phyloP scores from a whole-genome alignment of 1,140 invertebrate species.

The Lepidostoma basale region DNA sequence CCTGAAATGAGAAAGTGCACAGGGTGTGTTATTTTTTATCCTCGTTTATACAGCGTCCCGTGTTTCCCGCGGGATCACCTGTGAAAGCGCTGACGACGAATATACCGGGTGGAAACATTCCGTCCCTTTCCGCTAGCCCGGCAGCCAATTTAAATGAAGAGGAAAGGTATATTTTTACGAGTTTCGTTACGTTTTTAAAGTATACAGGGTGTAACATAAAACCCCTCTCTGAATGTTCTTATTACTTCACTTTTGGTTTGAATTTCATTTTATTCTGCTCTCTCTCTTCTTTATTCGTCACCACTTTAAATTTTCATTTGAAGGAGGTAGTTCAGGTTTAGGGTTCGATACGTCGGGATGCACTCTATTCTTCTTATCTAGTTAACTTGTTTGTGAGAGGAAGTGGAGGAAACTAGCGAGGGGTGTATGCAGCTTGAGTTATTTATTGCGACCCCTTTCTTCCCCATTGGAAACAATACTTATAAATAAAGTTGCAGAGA shows the following conservation, averaged over 20 bases:
- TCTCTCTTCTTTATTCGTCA: conserved; percentile 35
- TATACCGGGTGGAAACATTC: not conserved
- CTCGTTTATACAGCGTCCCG: conserved; percentile 25
- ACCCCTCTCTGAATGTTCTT: conserved; percentile 21
- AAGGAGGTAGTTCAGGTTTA: conserved; percentile 5
- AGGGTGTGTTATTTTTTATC: conserved; percentile 20
- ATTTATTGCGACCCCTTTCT: too few relatives aligned
- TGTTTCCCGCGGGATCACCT: conserved; percentile 34
- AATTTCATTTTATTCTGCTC: conserved; percentile 39
- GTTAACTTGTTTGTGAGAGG: too few relatives aligned
- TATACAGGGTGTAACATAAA: conserved; percentile 25
- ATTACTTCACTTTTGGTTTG: conserved; percentile 43
- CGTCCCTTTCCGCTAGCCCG: not conserved
- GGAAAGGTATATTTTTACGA: conserved; percentile 4
- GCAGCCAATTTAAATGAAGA: not conserved
- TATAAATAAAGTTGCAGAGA: too few relatives aligned
- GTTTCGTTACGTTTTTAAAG: not conserved
- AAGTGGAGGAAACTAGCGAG: too few relatives aligned
- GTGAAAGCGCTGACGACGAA: conserved; percentile 19
- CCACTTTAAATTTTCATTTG: conserved; percentile 43
- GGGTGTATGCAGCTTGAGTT: too few relatives aligned
- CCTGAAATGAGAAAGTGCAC: conserved; percentile 27
- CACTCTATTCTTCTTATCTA: conserved; percentile 11
- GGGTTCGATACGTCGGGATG: not conserved
- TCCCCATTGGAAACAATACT: too few relatives aligned